A percentile compares a stretch with the other conserved stretches of the same genome.
Evolutionary conservation across 92 coral and sea anemone species (phyloP).

Genomic region (Ricordea florida): DNA sequence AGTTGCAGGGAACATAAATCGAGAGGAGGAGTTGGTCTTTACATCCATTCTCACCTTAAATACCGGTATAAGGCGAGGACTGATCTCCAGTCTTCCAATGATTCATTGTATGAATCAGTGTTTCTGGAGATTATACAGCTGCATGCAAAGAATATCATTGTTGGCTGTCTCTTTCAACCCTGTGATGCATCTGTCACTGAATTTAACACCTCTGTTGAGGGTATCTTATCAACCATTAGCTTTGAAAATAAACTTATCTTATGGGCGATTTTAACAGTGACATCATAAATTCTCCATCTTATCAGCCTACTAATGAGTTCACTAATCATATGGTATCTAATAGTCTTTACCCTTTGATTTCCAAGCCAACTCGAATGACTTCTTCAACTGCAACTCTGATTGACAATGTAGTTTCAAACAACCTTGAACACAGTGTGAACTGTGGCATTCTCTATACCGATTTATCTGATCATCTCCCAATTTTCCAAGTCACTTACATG

Average conservation of each 20-base stretch:
- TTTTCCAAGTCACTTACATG: conserved; percentile 1
- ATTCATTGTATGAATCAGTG: conserved; percentile 12
- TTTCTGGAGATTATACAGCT: conserved; percentile 25
- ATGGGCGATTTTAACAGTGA: too few relatives aligned
- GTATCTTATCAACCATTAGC: neutral
- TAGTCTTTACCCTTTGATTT: neutral
- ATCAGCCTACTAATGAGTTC: too few relatives aligned
- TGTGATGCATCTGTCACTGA: conserved; percentile 23
- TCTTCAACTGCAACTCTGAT: too few relatives aligned
- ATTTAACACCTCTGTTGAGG: neutral
- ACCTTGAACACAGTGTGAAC: neutral
- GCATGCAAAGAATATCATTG: conserved; percentile 17
- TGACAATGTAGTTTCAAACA: conserved; percentile 3
- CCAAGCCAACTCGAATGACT: too few relatives aligned
- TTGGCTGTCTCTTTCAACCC: conserved; percentile 24
- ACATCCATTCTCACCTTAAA: conserved; percentile 3
- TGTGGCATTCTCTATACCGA: conserved; percentile 28
- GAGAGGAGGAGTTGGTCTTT: conserved; percentile 29
- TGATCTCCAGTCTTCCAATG: conserved; percentile 35
- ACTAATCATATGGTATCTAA: neutral
- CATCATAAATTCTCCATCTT: too few relatives aligned
- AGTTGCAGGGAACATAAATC: neutral
- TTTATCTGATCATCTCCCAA: conserved; percentile 31
- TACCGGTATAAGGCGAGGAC: conserved; percentile 3
- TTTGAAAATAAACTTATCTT: conserved; percentile 24